A percentile compares a stretch with the other conserved stretches of the same genome.
These are phyloP conservation scores for Xiphophorus hellerii DNA, from an alignment of 2,113 vertebrate species.

Conservation along the genomic window DNA sequence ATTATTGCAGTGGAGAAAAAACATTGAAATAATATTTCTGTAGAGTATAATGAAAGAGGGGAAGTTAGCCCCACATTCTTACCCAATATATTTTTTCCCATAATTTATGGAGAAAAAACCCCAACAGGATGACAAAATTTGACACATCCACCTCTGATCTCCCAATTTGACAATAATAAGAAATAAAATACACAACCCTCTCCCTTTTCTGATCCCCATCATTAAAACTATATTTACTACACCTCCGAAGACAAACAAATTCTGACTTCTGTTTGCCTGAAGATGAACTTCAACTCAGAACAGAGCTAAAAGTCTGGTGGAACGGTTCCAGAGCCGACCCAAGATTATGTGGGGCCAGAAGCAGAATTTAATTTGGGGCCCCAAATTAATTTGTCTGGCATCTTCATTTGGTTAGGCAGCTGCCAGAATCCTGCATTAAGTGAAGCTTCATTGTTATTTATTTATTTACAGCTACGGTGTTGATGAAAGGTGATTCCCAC, in stretches of 20 bases:
- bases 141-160: not conserved
- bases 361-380: no score
- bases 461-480: not conserved
- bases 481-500: no score
- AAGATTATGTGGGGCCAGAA: no score
- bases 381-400: no score
- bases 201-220: not conserved
- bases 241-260: no score
- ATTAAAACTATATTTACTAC: no score
- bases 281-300: not conserved
- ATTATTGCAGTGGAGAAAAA: not conserved
- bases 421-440: not conserved
- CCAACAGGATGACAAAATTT: not conserved
- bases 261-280: not conserved
- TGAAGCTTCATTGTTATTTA: not conserved
- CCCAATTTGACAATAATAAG: not conserved
- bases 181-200: not conserved
- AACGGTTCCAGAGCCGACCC: no score
- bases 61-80: not conserved
- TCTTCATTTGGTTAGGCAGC: no score
- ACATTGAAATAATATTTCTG: not conserved
- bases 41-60: not conserved
- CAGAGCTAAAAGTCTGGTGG: no score
- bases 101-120: not conserved
- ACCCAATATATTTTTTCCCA: not conserved